Evolutionary conservation across 2,888 invertebrate species (phyloP), one percentile per base, ranked within the genome.

Genomic region (Unio pictorum): DNA sequence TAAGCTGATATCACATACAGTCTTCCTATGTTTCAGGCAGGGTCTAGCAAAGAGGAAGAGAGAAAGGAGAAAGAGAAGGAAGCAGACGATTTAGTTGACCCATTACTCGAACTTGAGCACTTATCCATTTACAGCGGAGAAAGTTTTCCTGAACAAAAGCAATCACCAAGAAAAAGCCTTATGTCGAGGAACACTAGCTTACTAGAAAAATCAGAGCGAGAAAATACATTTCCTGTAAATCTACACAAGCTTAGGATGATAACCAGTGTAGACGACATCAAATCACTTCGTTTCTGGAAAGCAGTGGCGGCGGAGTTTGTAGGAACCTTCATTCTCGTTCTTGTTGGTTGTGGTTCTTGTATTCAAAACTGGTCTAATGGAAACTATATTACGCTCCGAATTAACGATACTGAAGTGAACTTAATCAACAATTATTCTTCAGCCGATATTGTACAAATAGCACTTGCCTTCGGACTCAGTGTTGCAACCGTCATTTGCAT

Each of bases 381-480:
- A 23, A 45, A 45, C 15, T 45, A 45, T 45, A 11, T 45, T 45
- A 45, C 45, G 15, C 11, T 45, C 15, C 8, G 45, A 45, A 45
- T 45, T 45, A 45, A 45, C 15, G 45, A 45, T 45, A 45, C 45
- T 3, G 45, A 45, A 45, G 45, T 45, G 45, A 45, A 45, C 45
- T 45, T 45, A 15, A 15, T 45, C 45, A 45, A 45, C 45, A 11
- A 45, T 45, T 45, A 45, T 45, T 45, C 45, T 54, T 45, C 68
- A 0, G 62, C 72, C 1, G 74, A 74, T 60, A 61, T 79, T 65
- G 78, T 94, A 78, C 94, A 95, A 81, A 96, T 97, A 79, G 94
- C 95, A n/a, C 92, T 98, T 74, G 93, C 95, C 81, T 97, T 97
- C 91, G 97, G 97, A 56, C 92, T 97, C 61, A 93, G 94, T 68